A percentile compares a stretch with the other conserved stretches of the same genome.
Conservation (phyloP, 2,113 vertebrate species). For the Ahaetulla prasina region DNA sequence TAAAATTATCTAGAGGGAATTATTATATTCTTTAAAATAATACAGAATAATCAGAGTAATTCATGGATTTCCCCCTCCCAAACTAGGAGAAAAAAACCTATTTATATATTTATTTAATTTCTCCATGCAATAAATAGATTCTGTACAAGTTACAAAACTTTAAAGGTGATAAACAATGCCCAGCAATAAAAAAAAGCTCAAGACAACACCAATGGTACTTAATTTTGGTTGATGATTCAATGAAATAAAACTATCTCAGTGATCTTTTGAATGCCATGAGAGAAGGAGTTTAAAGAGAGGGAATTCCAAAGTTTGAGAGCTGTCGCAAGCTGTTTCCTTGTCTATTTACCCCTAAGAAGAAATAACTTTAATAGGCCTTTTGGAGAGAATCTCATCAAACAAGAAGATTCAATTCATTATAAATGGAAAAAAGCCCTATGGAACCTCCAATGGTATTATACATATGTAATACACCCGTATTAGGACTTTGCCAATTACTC, state of each 20-base stretch:
- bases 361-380: neutral
- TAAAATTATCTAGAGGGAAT: neutral
- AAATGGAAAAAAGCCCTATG: neutral
- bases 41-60: neutral
- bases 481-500: neutral
- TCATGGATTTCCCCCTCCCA: neutral
- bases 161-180: neutral
- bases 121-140: neutral
- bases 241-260: neutral
- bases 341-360: neutral
- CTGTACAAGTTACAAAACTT: neutral
- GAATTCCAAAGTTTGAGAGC: neutral
- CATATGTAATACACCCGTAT: neutral
- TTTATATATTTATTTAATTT: neutral
- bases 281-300: neutral
- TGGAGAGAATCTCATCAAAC: neutral
- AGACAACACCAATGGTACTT: neutral
- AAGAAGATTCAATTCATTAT: neutral
- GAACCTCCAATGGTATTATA: neutral
- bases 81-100: neutral
- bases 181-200: neutral
- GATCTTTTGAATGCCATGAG: neutral
- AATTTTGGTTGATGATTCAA: neutral
- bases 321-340: neutral
- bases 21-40: neutral